Evolutionary conservation across 1,140 invertebrate genomes (phyloP), one percentile per base, ranked within the genome.

Genomic region (Tetragonula clypearis): DNA sequence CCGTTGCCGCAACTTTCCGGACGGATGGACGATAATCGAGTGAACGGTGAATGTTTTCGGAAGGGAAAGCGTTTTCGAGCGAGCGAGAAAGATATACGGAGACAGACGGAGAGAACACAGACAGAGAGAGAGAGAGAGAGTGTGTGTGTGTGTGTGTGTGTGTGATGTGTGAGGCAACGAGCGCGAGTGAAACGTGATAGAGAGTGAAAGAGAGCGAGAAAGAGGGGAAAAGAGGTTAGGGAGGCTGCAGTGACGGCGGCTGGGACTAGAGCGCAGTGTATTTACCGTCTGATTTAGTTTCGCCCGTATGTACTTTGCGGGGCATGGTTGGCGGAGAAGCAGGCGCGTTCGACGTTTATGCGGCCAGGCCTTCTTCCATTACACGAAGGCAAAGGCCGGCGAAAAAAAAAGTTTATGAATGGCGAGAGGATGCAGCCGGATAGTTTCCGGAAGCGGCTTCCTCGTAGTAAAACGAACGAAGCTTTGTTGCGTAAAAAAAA

Each of bases 21-120:
- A 88, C 87, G 84, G 86, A 88, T 87, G 69, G 87, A 88, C 86
- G 78, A 88, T 88, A 88, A 87, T 81, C 78, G 87, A 88, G 62
- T 87, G 73, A 85, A 85, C 77, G 86, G 56, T 53, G 87, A 85
- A 86, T 58, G 58, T 71, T 86, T 86, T 84, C 53, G 41, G 26
- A 83, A 82, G 73, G 76, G 78, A 69, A 88, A 77, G 73, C 78
- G 66, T 81, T 65, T 78, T 81, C 60, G 41, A 66, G 49, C 56
- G 78, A 72, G 3, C 35, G 35, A 35, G 35, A 35, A 35, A 35
- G 35, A 35, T 4, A 35, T 35, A 15, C 0, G 5, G 23, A 49
- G 23, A 71, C 6, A 49, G 41, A 49, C 30, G 30, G 41, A 8
- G 6, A 41, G 41, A 6, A 30, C 30, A 30, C 30, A 30, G 30